Base-by-base conservation (phyloP, 2,888 invertebrate genomes). In the Sphaerophoria taeniata region DNA sequence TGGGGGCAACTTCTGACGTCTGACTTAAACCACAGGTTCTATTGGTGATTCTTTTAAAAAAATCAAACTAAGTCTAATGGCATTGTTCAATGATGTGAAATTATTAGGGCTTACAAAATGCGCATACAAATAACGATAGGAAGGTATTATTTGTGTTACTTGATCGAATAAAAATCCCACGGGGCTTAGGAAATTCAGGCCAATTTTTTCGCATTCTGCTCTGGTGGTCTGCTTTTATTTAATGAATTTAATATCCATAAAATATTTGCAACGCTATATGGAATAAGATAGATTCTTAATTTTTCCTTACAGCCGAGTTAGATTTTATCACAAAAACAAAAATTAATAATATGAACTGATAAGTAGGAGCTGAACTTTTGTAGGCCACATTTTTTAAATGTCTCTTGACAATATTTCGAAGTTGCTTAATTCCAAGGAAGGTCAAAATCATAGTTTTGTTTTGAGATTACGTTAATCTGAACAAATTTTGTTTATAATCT, bases 131-230 rank as follows among this genome's bases (percentile, higher is more conserved):
- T 60, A n/a, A 24, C 24, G 24, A 24, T 24, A 24, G 24, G 24
- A 24, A 39, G 31, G 49, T 60, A 60, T 77, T 61, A 39, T 56
- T 72, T 67, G 60, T 49, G 53, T 55, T 14, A 9, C 47, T 69
- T 56, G 65, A 61, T 72, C 14, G 31, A 61, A 16, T 33, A 60
- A 53, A 31, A 73, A 53, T 82, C 81, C 43, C 76, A 82, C 77
- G 82, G 61, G 82, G 77, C 55, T 77, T 16, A 55, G 12, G 47
- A 82, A 72, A 82, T 73, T 60, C 77, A 82, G 77, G 82, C 67
- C 82, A 69, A 61, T 55, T 39, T 33, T 55, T 51, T 47, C 34
- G 24, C 43, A 43, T 33, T 24, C 4, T 73, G 47, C 39, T 61
- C 67, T 72, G 14, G 33, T 77, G 82, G 73, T 67, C 69, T 82